Percentiles rank a stretch among this genome's conserved stretches.
phyloP scores from a whole-genome alignment of 2,888 invertebrate genomes.

The Nesidiocoris tenuis region DNA sequence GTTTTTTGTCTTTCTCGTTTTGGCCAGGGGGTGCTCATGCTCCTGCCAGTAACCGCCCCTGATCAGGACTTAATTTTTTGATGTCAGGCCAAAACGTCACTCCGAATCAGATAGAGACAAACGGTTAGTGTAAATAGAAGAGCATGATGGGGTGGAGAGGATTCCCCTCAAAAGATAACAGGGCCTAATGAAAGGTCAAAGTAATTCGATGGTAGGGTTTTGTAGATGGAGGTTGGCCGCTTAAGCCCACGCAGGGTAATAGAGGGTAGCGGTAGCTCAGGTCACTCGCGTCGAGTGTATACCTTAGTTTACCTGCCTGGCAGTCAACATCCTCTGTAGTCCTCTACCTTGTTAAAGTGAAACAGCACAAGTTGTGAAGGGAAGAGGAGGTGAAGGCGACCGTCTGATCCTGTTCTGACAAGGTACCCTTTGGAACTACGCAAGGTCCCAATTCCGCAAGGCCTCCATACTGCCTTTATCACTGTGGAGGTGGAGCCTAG shows the following conservation, averaged over 20 bases:
- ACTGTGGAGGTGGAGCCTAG: too few relatives aligned
- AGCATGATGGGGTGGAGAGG: too few relatives aligned
- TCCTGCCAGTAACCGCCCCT: too few relatives aligned
- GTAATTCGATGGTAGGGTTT: background rate
- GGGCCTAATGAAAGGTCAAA: background rate
- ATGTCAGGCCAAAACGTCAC: too few relatives aligned
- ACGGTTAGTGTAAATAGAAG: too few relatives aligned
- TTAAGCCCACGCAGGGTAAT: background rate
- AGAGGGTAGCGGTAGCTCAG: background rate
- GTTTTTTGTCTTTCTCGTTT: too few relatives aligned
- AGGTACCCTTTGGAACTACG: background rate
- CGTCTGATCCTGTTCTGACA: background rate
- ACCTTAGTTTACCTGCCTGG: background rate
- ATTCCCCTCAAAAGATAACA: background rate
- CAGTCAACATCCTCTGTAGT: background rate
- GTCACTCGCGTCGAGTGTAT: background rate
- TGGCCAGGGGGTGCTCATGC: too few relatives aligned
- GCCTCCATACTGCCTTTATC: background rate
- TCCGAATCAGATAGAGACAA: too few relatives aligned
- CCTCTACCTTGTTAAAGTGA: background rate
- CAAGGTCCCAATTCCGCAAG: background rate
- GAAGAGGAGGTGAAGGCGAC: background rate
- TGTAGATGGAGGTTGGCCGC: background rate
- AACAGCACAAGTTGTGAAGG: background rate
- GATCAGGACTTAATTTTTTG: too few relatives aligned